Evolutionary conservation across 2,113 vertebrate genomes (phyloP), one percentile per base, ranked within the genome.

Genomic region (Neolamprologus hecqui): DNA sequence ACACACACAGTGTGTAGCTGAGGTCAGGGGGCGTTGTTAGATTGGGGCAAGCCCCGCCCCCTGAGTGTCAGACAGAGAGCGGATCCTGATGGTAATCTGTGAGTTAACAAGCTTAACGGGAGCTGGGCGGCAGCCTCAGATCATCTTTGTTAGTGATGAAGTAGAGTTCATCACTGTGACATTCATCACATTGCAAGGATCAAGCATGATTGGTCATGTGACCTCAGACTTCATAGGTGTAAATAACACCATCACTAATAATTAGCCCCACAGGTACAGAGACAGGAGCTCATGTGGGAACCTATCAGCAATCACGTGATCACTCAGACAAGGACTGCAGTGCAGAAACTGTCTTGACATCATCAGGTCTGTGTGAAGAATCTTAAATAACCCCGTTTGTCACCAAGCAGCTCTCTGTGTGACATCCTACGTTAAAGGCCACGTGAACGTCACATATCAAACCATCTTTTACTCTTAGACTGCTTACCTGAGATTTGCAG

Each of bases 71-170:
- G 26, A 45, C 70, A 42, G 53, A 84, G 19, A 75, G 40, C 79
- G 14, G 55, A 87, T 87, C 28, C 83, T 54, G 65, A 77, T 73
- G 12, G 23, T 93, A 91, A 92, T 89, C 92, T 80, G 54, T n/a
- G 35, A 54, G 84, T 21, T 88, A 91, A 93, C 14, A 2, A 85
- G 91, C 75, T 94, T 93, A 94, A 77, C 1, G 2, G 11, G 31
- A 84, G 35, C 10, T 6, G 7, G 58, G 40, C 65, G 5, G 49
- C 58, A 42, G 79, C 55, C 60, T 42, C 35, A 63, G 33, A n/a
- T 82, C 55, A 77, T 79, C 80, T 47, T 75, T 42, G 9, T 47
- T 47, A 1, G 23, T 47, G 42, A 47, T 75, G 70, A 75, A 47
- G 70, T 28, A 47, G 12, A 26, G 21, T 40, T 68, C 35, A 40